phyloP scores from a whole-genome alignment of 2,113 vertebrate species.

The Phylloscopus whistleri region DNA sequence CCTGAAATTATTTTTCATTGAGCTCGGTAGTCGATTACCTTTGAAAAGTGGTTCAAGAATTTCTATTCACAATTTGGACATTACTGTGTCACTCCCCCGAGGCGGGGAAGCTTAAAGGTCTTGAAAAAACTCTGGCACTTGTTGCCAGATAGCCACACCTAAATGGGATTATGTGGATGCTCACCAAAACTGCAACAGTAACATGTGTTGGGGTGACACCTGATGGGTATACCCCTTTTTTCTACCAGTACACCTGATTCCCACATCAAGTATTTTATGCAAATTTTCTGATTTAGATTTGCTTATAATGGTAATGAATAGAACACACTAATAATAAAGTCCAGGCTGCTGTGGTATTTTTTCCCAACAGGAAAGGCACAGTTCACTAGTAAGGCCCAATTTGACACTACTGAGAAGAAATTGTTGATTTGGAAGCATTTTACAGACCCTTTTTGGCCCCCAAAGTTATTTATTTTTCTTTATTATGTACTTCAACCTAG shows the following conservation, averaged over 20 bases:
- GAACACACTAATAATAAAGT: neutral
- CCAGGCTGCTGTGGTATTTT: neutral
- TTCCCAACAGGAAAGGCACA: neutral
- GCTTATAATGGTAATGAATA: neutral
- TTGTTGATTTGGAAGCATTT: neutral
- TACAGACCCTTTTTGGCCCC: neutral
- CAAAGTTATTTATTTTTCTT: neutral
- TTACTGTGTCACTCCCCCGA: neutral
- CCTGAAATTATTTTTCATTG: neutral
- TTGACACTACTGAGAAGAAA: neutral
- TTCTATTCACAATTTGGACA: neutral
- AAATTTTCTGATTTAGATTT: neutral
- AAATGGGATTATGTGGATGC: neutral
- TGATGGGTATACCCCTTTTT: rapidly evolving
- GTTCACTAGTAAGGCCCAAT: neutral
- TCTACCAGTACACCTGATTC: neutral
- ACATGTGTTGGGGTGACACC: neutral
- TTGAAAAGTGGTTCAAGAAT: neutral
- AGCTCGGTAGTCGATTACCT: rapidly evolving
- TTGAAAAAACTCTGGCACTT: neutral
- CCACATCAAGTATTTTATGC: neutral
- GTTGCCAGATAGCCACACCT: neutral
- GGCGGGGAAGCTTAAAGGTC: neutral
- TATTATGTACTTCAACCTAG: neutral
- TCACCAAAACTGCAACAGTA: neutral